Base-by-base conservation (phyloP, 2,888 invertebrate species). In the Ariolimax columbianus region DNA sequence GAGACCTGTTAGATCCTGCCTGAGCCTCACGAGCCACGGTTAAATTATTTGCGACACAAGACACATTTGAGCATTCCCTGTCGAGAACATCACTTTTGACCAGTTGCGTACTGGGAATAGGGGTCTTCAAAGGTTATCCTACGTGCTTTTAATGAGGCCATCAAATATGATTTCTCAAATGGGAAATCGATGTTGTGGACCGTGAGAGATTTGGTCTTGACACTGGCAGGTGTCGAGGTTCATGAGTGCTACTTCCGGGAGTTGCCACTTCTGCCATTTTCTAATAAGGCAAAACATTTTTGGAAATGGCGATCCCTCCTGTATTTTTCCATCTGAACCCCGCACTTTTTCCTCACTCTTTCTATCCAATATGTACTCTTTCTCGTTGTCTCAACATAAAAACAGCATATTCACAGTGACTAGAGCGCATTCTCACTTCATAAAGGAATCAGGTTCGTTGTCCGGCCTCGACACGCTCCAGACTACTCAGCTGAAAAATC, bases 241-340 rank as follows among this genome's bases (percentile, higher is more conserved):
- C 40, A 40, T 72, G 72, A 72, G 38, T 72, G 72, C 23, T 23
- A 40, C 40, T 72, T 40, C 40, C 72, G 72, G 40, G 72, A 40
- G 40, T 7, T 72, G 72, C 40, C 72, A 72, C 26, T 72, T 72
- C 40, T 72, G 72, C 72, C 72, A 72, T 72, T 72, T 72, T 72
- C 72, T 40, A 40, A 72, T 72, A 72, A 72, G 26, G 40, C 72
- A 38, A 72, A 68, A 68, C 17, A 19, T 2, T 30, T 33, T 36
- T 11, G 19, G 17, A 36, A 33, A 11, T 11, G 7, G 4, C 36
- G 4, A 4, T 59, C 59, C 17, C 59, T 11, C 59, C n/a, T 3
- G 19, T n/a, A 26, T n/a, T 59, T 3, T 59, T n/a, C 17, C 9
- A 4, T 17, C n/a, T 3, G 19, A n/a, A n/a, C n/a, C n/a, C n/a